phyloP scores from a whole-genome alignment of 1,140 invertebrate species.

The Drosophila tsacasi region DNA sequence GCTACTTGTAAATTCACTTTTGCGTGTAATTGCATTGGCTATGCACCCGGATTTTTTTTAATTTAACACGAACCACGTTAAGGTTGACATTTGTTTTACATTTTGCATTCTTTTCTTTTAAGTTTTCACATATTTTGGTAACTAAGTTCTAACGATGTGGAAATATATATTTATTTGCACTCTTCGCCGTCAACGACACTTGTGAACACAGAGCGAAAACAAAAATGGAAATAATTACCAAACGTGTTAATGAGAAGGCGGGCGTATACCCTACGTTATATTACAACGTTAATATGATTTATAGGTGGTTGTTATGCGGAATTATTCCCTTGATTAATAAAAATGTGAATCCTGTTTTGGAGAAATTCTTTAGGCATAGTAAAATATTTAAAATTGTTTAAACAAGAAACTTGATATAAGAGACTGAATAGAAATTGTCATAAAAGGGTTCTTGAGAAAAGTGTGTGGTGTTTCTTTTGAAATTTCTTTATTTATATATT shows the following conservation, averaged over 20 bases:
- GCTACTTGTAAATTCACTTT: slow-evolving; percentile 9
- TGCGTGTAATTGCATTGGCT: slow-evolving; percentile 13
- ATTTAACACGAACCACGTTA: slow-evolving; percentile 21
- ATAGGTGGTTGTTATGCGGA: neutral
- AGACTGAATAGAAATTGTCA: too few species aligned
- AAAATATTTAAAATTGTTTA: too few species aligned
- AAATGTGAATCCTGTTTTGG: neutral
- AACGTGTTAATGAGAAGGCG: slow-evolving; percentile 11
- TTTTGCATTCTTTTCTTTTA: neutral
- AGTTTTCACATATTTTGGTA: neutral
- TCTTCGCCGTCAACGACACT: slow-evolving; percentile 7
- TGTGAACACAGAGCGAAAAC: slow-evolving; percentile 19
- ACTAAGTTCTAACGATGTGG: neutral
- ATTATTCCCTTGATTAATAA: neutral
- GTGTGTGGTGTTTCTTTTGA: too few species aligned
- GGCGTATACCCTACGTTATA: slow-evolving; percentile 1
- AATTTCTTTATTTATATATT: too few species aligned
- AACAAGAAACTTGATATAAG: too few species aligned
- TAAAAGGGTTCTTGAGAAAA: too few species aligned
- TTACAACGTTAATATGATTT: neutral
- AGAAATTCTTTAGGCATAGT: too few species aligned
- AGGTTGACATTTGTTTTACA: neutral
- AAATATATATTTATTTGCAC: slow-evolving; percentile 3
- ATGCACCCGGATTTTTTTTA: slow-evolving; percentile 10
- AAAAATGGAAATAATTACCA: slow-evolving; percentile 22